phyloP scores from a whole-genome alignment of 2,797 vertebrate species.

The Alcedo atthis region DNA sequence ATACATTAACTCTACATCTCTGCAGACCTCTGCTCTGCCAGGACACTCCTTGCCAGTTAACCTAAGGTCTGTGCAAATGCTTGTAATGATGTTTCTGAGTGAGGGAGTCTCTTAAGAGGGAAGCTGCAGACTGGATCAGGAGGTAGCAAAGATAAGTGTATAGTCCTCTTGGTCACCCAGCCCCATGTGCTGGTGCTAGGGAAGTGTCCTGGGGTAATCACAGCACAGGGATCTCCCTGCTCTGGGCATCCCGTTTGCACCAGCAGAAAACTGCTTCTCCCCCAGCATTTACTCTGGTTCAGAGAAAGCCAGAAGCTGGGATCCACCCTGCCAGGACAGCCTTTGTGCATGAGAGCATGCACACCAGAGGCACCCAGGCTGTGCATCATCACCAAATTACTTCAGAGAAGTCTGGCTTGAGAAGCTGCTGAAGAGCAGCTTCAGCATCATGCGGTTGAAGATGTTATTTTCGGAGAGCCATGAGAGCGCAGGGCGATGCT shows the following conservation, averaged over 20 bases:
- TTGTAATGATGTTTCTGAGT: not conserved
- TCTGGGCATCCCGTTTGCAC: not conserved
- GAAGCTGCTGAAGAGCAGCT: slow-evolving; percentile 1
- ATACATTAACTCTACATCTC: slow-evolving; percentile 12
- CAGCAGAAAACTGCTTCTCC: not conserved
- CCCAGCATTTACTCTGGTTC: not conserved
- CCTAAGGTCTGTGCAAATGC: not conserved
- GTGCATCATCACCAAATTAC: not conserved
- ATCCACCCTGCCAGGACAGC: not conserved
- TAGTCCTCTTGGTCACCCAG: not conserved
- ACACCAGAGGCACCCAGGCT: not conserved
- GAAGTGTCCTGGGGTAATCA: not conserved
- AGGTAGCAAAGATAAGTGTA: not conserved
- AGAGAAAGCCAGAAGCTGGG: not conserved
- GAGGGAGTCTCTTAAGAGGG: not conserved
- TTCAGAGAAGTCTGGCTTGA: not conserved
- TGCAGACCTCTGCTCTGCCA: slow-evolving; percentile 38
- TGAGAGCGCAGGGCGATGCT: not conserved
- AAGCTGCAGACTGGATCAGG: not conserved
- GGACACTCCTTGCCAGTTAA: slow-evolving; percentile 7
- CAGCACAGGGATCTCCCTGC: not conserved
- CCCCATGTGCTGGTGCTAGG: not conserved
- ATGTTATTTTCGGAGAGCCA: not conserved
- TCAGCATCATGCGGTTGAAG: slow-evolving; percentile 19
- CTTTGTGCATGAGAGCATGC: not conserved